Evolutionary conservation across 1,140 invertebrate genomes (phyloP).

Genomic region (Anastatus disparis): DNA sequence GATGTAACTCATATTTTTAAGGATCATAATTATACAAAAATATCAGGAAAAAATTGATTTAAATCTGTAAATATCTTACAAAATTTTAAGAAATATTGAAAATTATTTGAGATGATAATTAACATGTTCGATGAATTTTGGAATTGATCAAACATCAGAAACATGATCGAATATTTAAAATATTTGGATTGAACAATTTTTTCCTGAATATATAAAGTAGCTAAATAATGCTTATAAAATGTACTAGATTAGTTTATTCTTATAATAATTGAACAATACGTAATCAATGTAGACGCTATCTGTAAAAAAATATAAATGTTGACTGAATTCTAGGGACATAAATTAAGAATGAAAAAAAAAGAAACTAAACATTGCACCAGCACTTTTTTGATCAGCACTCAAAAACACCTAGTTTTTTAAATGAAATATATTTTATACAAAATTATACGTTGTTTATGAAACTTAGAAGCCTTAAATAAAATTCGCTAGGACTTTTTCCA

Average conservation of each 20-base stretch:
- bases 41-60: not conserved
- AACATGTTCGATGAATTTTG: not conserved
- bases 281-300: constrained; percentile 29
- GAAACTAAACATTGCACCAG: constrained; percentile 54
- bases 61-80: not conserved
- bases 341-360: constrained; percentile 17
- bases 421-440: constrained; percentile 54
- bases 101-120: not conserved
- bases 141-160: too few relatives aligned
- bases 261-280: constrained; percentile 22
- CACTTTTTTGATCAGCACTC: constrained; percentile 62
- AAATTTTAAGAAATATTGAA: not conserved
- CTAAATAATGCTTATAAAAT: constrained; percentile 5
- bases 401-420: constrained; percentile 53
- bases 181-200: constrained; percentile 2
- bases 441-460: constrained; percentile 50
- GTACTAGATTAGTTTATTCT: constrained; percentile 5
- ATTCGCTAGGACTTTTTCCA: constrained; percentile 54
- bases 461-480: constrained; percentile 55
- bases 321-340: constrained; percentile 64
- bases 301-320: constrained; percentile 48
- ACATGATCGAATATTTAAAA: too few relatives aligned
- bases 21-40: not conserved
- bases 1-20: constrained; percentile 17
- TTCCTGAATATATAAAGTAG: not conserved